Evolutionary conservation across 2,113 vertebrate species (phyloP).

Genomic region (Heliornis fulica): DNA sequence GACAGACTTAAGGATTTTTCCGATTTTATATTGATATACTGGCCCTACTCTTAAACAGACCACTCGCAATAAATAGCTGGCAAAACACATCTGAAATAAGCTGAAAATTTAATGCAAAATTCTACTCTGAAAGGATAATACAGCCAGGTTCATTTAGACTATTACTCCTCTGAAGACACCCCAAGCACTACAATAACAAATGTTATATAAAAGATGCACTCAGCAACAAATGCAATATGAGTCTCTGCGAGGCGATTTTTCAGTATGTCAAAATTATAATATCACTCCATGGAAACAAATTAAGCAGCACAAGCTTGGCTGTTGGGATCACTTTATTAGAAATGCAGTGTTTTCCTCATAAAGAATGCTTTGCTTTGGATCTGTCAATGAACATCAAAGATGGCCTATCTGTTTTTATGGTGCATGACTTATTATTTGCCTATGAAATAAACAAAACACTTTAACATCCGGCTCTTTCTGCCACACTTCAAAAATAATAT

Average conservation of each 20-base stretch:
- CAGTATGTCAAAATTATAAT: constrained; percentile 59
- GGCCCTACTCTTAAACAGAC: background rate
- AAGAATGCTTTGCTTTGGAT: constrained; percentile 4
- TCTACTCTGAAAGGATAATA: constrained; percentile 5
- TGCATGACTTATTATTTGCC: background rate
- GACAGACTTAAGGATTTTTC: background rate
- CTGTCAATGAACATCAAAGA: background rate
- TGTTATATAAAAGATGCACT: constrained; percentile 27
- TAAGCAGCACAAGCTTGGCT: constrained; percentile 40
- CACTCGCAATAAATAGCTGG: background rate
- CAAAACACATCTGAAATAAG: background rate
- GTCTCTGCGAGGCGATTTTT: constrained; percentile 54
- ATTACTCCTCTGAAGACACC: constrained; percentile 51
- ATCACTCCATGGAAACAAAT: constrained; percentile 65
- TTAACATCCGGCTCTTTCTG: background rate
- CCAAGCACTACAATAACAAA: constrained; percentile 38
- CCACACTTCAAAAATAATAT: background rate
- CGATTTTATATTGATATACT: constrained; percentile 3
- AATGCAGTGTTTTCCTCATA: constrained; percentile 10
- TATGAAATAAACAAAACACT: background rate
- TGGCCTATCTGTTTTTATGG: background rate
- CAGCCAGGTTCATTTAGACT: constrained; percentile 60
- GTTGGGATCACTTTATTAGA: constrained; percentile 48
- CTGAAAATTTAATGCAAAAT: constrained; percentile 10
- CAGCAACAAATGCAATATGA: constrained; percentile 34